A percentile compares a stretch with the other conserved stretches of the same genome.
phyloP scores from a whole-genome alignment of 2,888 invertebrate genomes.

The Lochmaea capreae region DNA sequence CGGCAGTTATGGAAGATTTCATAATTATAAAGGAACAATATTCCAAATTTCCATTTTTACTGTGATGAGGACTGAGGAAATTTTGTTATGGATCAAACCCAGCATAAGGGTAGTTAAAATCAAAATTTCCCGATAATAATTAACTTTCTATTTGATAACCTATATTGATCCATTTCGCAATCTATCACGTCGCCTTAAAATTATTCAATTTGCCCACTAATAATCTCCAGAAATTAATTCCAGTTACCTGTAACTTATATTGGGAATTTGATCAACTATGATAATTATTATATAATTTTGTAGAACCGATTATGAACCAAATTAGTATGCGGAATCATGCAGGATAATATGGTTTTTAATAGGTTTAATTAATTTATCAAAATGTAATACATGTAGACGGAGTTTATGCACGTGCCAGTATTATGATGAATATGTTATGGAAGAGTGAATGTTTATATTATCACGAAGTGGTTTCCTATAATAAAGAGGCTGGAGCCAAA shows the following conservation, averaged over 20 bases:
- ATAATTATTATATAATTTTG: slow-evolving; percentile 23
- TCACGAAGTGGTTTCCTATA: too few relatives aligned
- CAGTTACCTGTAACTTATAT: slow-evolving; percentile 11
- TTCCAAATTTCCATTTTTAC: too few relatives aligned
- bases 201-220: not conserved
- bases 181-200: not conserved
- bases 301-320: slow-evolving; percentile 22
- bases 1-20: not conserved
- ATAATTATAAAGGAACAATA: not conserved
- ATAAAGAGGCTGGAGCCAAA: too few relatives aligned
- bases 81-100: too few relatives aligned
- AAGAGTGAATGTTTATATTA: too few relatives aligned
- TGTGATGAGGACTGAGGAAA: too few relatives aligned
- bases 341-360: slow-evolving; percentile 21
- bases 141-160: not conserved
- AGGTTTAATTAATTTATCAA: not conserved
- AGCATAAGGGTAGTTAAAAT: too few relatives aligned
- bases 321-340: slow-evolving; percentile 23
- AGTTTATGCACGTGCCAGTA: not conserved
- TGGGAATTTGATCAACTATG: slow-evolving; percentile 22
- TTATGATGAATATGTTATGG: not conserved
- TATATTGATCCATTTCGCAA: not conserved
- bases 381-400: not conserved
- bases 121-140: not conserved
- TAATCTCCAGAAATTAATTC: slow-evolving; percentile 7